Evolutionary conservation across 2,888 invertebrate species (phyloP).

Genomic region (Cryptophagus acutangulus): DNA sequence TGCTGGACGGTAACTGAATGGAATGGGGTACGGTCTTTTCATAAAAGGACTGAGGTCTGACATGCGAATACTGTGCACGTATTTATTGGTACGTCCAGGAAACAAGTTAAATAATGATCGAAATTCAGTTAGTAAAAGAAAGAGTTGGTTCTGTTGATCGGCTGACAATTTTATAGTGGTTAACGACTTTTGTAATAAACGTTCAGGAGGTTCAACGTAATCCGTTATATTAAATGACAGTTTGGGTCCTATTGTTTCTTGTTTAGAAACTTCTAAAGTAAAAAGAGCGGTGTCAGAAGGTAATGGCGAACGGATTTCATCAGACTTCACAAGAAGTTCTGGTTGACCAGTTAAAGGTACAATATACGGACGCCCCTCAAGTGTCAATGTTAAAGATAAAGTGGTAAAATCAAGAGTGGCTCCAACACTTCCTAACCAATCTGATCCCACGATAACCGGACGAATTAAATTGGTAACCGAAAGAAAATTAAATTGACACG

Average conservation of each 20-base stretch:
- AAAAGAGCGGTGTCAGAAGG: no score
- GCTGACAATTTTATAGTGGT: background rate
- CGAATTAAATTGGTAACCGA: conserved; percentile 21
- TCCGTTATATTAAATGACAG: background rate
- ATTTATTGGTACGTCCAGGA: conserved; percentile 23
- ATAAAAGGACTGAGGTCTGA: conserved; percentile 22
- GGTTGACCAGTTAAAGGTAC: no score
- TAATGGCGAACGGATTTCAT: no score
- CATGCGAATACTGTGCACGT: conserved; percentile 27
- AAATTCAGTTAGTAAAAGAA: conserved; percentile 10
- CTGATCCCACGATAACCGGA: conserved; percentile 20
- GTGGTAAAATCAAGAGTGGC: conserved; percentile 16
- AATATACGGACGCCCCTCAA: no score
- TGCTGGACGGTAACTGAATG: conserved; percentile 25
- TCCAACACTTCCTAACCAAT: conserved; percentile 12
- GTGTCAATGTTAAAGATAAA: no score
- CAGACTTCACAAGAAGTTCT: no score
- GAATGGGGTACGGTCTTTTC: conserved; percentile 33
- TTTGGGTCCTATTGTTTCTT: no score
- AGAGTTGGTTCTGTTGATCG: conserved; percentile 10
- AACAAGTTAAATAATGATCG: conserved; percentile 20
- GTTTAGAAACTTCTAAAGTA: no score
- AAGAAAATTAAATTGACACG: conserved; percentile 13
- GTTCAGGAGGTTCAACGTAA: background rate
- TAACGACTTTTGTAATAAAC: background rate